Conservation (phyloP, 2,888 invertebrate genomes). For the Antitype chi region DNA sequence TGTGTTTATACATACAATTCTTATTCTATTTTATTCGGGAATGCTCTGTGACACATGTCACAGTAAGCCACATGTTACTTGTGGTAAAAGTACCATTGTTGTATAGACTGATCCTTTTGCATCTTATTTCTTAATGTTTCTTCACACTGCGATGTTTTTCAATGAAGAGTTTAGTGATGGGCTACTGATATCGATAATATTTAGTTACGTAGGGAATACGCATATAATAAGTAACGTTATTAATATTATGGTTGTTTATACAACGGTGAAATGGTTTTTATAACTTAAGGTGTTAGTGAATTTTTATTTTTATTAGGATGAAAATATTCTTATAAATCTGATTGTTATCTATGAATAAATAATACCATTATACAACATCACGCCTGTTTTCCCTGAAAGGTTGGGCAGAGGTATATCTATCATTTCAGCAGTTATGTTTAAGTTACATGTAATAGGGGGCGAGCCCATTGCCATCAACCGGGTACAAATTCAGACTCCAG, state of each 20-base stretch:
- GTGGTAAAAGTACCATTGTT: not conserved
- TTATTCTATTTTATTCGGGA: no score
- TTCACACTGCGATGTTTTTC: conserved; percentile 25
- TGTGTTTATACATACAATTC: no score
- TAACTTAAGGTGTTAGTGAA: not conserved
- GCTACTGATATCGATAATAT: conserved; percentile 45
- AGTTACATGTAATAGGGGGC: no score
- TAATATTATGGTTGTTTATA: not conserved
- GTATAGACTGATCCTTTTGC: conserved; percentile 22
- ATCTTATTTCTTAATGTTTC: not conserved
- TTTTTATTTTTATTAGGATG: not conserved
- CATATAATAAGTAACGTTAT: not conserved
- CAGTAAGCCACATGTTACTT: not conserved
- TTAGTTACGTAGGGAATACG: not conserved
- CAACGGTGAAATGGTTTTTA: not conserved
- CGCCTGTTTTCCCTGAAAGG: no score
- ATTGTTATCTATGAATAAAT: no score
- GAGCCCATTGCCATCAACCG: no score
- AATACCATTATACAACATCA: no score
- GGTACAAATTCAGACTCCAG: no score
- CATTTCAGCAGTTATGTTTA: no score
- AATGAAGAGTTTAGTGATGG: conserved; percentile 53
- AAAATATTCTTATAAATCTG: not conserved
- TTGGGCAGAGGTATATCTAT: no score
- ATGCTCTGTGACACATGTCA: no score